These are phyloP conservation scores for Rhopalosiphum maidis DNA, from an alignment of 1,140 invertebrate species.

Conservation along the genomic window DNA sequence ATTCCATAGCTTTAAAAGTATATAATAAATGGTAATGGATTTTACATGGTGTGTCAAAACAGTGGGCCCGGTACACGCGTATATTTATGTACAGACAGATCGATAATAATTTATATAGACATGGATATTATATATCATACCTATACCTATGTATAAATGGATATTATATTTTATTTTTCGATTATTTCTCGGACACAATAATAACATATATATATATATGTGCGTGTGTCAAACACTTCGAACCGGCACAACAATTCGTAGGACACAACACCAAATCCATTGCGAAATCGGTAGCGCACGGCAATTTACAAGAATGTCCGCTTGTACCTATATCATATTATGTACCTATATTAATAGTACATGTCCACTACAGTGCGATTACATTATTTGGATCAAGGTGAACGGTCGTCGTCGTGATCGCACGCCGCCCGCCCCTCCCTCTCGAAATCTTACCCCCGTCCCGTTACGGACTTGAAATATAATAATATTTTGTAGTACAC, in stretches of 20 bases:
- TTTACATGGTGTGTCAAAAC: slow-evolving; percentile 41
- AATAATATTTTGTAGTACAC: slow-evolving; percentile 10
- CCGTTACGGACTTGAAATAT: not conserved
- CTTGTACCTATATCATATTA: not conserved
- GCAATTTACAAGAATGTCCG: slow-evolving; percentile 26
- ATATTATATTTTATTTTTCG: not conserved
- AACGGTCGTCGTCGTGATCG: slow-evolving; percentile 48
- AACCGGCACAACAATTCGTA: slow-evolving; percentile 18
- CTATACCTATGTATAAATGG: not conserved
- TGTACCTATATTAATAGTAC: not conserved
- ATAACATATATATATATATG: not conserved
- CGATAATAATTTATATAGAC: slow-evolving; percentile 14
- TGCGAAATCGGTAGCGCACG: slow-evolving; percentile 47
- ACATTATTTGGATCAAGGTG: slow-evolving; percentile 54
- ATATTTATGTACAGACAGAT: not conserved
- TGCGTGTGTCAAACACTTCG: no score
- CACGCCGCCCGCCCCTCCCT: not conserved
- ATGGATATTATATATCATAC: not conserved
- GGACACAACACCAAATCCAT: not conserved
- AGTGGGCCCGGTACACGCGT: not conserved
- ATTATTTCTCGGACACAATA: slow-evolving; percentile 11
- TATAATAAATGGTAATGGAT: slow-evolving; percentile 42
- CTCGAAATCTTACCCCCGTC: not conserved
- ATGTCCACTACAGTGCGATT: not conserved
- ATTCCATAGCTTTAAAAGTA: slow-evolving; percentile 29